A percentile compares a stretch with the other conserved stretches of the same genome.
These are phyloP conservation scores for Peromyscus leucopus DNA, from an alignment of 2,113 vertebrate species.

Conservation along the genomic window DNA sequence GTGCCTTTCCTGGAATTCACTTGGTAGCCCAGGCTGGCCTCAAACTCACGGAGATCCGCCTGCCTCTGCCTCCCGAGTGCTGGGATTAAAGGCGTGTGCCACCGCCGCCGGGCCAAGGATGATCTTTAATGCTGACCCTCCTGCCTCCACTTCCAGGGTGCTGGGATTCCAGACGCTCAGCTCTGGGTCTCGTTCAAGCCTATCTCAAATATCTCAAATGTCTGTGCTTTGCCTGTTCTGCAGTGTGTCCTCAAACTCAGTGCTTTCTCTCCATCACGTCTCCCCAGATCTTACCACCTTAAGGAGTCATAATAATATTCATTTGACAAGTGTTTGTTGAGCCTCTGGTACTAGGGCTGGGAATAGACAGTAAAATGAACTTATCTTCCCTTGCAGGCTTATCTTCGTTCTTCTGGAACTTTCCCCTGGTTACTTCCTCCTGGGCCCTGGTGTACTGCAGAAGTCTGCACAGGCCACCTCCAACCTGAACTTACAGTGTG, in stretches of 20 bases:
- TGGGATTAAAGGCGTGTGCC: no score
- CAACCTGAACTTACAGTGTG: neutral
- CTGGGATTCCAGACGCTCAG: neutral
- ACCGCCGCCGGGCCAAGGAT: no score
- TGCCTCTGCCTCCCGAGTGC: no score
- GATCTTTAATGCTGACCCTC: neutral
- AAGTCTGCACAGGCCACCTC: no score
- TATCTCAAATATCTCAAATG: neutral
- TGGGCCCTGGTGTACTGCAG: neutral
- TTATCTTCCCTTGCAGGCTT: neutral
- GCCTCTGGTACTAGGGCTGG: neutral
- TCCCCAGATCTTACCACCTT: neutral
- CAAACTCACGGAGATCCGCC: no score
- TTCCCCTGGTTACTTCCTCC: neutral
- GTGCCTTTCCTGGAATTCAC: no score
- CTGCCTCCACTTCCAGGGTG: neutral
- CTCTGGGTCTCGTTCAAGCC: neutral
- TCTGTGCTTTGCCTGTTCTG: neutral
- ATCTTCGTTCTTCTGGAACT: neutral
- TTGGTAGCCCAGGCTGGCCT: no score
- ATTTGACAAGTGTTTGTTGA: neutral
- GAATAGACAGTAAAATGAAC: neutral
- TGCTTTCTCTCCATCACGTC: neutral
- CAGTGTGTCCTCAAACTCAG: neutral
- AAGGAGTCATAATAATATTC: neutral